Base-by-base conservation (phyloP, 2,888 invertebrate genomes). In the Strigamia transsilvanica region DNA sequence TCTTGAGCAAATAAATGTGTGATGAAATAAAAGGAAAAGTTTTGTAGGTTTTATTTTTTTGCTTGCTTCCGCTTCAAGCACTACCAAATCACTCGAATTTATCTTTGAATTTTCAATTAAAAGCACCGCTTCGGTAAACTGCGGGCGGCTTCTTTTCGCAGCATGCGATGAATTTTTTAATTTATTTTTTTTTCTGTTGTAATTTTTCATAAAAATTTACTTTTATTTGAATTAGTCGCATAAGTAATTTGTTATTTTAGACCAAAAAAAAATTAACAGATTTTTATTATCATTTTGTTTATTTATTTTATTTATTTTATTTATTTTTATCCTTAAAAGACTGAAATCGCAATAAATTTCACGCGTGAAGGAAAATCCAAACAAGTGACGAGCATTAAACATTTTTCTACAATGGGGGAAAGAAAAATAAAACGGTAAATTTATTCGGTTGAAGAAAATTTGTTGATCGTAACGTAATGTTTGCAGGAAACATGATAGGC, bases 401-500 rank as follows among this genome's bases (percentile, higher is more conserved):
- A 61, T 18, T 61, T 9, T 18, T 5, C 18, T 9, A 18, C 23
- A 61, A 61, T 15, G 42, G 42, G 10, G 10, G 18, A n/a, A 61
- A 51, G 15, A n/a, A n/a, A n/a, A n/a, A n/a, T n/a, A n/a, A n/a
- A n/a, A n/a, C 56, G 12, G 61, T 61, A 61, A 61, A 61, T 61
- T 61, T 61, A 42, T 61, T 61, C 18, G 61, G 23, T 61, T 12
- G 61, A n/a, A 42, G 15, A 61, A 61, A 61, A 61, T 61, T 61
- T 61, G 61, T 61, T 61, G 42, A 42, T 42, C 42, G 42, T 42
- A 10, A 3, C 42, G 42, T 10, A 15, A 15, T 42, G 61, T 61
- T 61, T 61, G 61, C 61, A 61, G 61, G 61, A 61, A 61, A 61
- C 18, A 61, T 61, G 61, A 61, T 61, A 61, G 61, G 18, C 61